Conservation (phyloP, 2,797 vertebrate species). For the Arctocebus calabarensis region DNA sequence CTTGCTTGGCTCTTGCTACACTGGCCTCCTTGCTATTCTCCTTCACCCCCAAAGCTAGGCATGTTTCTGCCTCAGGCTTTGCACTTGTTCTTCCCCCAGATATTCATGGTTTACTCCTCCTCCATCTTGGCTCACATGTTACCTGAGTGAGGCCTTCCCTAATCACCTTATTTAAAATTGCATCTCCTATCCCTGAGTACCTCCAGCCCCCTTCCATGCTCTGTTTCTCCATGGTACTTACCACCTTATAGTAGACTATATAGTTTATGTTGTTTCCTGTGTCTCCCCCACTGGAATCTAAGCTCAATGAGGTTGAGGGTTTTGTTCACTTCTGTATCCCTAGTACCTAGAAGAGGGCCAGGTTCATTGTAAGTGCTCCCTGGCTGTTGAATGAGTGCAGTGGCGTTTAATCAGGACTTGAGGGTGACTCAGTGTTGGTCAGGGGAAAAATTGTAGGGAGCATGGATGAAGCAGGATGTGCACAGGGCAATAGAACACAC, state of each 20-base stretch:
- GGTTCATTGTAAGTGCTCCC: background rate
- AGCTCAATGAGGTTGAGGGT: background rate
- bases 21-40: background rate
- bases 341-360: background rate
- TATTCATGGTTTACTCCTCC: background rate
- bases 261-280: background rate
- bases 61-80: background rate
- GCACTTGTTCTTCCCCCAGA: background rate
- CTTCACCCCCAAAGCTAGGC: background rate
- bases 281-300: background rate
- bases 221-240: background rate
- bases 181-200: background rate
- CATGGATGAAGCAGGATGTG: constrained; percentile 5
- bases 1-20: background rate
- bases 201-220: background rate
- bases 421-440: background rate
- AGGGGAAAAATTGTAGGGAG: background rate
- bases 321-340: background rate
- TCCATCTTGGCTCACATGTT: background rate
- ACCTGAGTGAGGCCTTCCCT: background rate
- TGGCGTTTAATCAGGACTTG: background rate
- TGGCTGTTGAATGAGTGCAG: background rate
- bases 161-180: background rate
- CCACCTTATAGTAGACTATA: background rate
- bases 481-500: background rate